phyloP scores from a whole-genome alignment of 2,113 vertebrate species.

The Dasyornis broadbenti region DNA sequence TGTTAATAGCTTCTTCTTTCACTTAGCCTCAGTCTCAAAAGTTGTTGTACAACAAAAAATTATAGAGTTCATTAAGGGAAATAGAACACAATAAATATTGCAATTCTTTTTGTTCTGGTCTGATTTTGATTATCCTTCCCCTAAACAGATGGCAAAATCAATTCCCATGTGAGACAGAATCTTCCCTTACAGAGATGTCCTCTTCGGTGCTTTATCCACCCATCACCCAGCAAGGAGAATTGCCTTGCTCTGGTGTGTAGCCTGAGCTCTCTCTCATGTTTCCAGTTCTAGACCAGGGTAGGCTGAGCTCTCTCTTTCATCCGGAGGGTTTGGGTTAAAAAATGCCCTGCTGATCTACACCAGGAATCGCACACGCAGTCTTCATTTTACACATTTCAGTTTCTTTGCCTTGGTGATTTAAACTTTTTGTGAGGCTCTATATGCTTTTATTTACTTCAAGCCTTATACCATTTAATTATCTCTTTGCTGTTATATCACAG shows the following conservation, averaged over 20 bases:
- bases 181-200: background rate
- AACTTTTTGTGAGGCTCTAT: background rate
- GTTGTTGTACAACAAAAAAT: background rate
- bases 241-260: background rate
- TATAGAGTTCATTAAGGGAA: background rate
- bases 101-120: background rate
- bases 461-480: background rate
- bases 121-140: background rate
- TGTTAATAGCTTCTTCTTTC: background rate
- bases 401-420: background rate
- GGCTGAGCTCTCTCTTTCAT: background rate
- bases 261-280: background rate
- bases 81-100: background rate
- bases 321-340: background rate
- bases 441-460: background rate
- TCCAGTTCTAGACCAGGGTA: too few relatives aligned
- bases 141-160: background rate
- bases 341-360: background rate
- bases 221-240: accelerated
- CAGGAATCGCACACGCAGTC: background rate
- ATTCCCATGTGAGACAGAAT: background rate
- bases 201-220: background rate
- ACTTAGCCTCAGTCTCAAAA: background rate
- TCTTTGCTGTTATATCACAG: background rate
- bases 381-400: background rate